Evolutionary conservation across 2,888 invertebrate genomes (phyloP), one percentile per base, ranked within the genome.

Genomic region (Sussaba pulchella): DNA sequence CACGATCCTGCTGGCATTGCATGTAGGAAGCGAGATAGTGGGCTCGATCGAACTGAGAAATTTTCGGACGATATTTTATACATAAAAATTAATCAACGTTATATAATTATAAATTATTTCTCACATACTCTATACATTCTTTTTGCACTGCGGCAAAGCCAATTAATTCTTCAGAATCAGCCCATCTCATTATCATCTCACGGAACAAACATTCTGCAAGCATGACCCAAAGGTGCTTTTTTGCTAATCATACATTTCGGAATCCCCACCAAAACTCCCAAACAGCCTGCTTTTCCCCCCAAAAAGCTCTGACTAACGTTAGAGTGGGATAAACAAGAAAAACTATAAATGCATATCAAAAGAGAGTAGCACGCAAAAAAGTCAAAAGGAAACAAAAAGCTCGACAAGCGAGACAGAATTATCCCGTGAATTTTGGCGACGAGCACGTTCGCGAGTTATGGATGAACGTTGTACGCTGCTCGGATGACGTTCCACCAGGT

Each of bases 381-480:
- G 24, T 10, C 17, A 9, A 39, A 14, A 31, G 19, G 19, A 52
- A 36, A 39, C 17, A 36, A 57, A 17, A n/a, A 50, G n/a, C 12
- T 63, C 14, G 21, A 14, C 19, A n/a, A 50, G 50, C 6, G 36
- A 17, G 36, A 50, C 39, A 12, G 50, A 21, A 54, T 39, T 39
- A 17, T 59, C 21, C 10, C 36, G 66, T 66, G 66, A 66, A 50
- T 50, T 36, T 66, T 50, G 14, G 43, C 45, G 14, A 14, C 24
- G 19, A 26, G 45, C 19, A 31, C 50, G 19, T 50, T 21, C 36
- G 31, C 59, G 26, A 14, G 39, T 31, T 31, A 4, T 10, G 21
- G n/a, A 52, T 2, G n/a, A 21, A 39, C 54, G 31, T n/a, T 31
- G 14, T 21, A 24, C 21, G 24, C 24, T 24, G 52, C 8, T 6